Evolutionary conservation across 30 jellyfish, hydroid and myxozoan genomes (phyloP).

Genomic region (Phacellophora camtschatica): DNA sequence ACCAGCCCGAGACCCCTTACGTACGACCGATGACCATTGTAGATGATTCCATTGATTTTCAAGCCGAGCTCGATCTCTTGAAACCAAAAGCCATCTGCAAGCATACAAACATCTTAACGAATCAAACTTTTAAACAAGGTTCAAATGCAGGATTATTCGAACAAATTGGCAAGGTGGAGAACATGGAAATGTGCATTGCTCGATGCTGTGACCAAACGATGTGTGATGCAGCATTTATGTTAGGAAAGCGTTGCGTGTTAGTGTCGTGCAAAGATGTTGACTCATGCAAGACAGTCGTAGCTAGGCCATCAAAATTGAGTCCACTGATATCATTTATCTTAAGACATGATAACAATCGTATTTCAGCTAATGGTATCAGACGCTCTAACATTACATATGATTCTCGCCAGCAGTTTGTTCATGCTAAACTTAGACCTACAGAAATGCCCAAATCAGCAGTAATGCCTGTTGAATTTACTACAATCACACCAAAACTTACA

Average conservation of each 20-base stretch:
- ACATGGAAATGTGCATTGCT: constrained; percentile 63
- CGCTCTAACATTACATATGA: too few relatives aligned
- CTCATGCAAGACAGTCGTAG: constrained; percentile 47
- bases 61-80: constrained; percentile 20
- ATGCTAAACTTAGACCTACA: background rate
- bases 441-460: background rate
- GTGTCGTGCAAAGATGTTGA: constrained; percentile 59
- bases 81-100: constrained; percentile 36
- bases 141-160: constrained; percentile 52
- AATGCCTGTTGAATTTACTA: background rate
- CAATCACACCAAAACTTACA: background rate
- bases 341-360: background rate
- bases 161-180: constrained; percentile 39
- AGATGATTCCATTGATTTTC: constrained; percentile 17
- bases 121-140: constrained; percentile 78
- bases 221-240: constrained; percentile 86
- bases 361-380: background rate
- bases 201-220: constrained; percentile 62
- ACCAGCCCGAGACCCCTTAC: background rate
- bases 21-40: background rate
- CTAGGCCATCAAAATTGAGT: constrained; percentile 41
- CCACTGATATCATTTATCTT: constrained; percentile 63
- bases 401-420: background rate
- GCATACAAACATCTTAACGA: constrained; percentile 60
- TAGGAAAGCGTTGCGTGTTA: constrained; percentile 62